Evolutionary conservation across 2,888 invertebrate species (phyloP), one percentile per base, ranked within the genome.

Genomic region (Polydrusus pterygomalis): DNA sequence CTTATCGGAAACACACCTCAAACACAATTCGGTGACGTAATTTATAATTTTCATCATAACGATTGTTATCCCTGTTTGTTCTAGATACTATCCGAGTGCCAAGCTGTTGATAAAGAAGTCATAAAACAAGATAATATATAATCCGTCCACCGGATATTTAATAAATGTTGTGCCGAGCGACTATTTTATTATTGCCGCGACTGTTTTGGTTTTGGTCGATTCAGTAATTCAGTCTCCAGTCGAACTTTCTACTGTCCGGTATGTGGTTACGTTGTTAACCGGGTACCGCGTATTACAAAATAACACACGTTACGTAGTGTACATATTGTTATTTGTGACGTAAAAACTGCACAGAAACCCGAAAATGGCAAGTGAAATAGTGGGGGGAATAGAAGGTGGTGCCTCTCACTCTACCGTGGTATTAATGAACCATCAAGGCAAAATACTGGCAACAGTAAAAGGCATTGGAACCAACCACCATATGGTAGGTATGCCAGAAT

Each of bases 381-480:
- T 79, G 18, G 78, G 76, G 5, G 79, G 79, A 6, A 72, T 79
- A 17, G 79, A 79, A 63, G 79, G 97, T 30, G 97, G 97, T 51
- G 95, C 94, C 34, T 96, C 96, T 74, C 93, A 94, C 84, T 96
- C 97, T 13, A 93, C 93, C 75, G 89, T 95, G 54, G 91, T 96
- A 38, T 91, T 97, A 75, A 91, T 95, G 83, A 91, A 95, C 84
- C 91, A 91, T 38, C 88, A 90, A 34, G 97, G 97, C 8, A 88
- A 91, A 60, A 91, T 93, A 63, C 84, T 96, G 47, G 91, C 92
- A 1, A 90, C 89, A 80, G 90, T 91, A 75, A 76, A 79, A 54
- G 95, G 96, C 0, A 91, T 92, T 5, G 92, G 93, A 43, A 95
- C 95, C 56, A 96, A 96, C 88, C 94, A 95, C 84, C 95, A 94